A percentile compares a stretch with the other conserved stretches of the same genome.
Evolutionary conservation across 53 echinoderm and acorn worm species (phyloP).

Genomic region (Pentamera pediparva): DNA sequence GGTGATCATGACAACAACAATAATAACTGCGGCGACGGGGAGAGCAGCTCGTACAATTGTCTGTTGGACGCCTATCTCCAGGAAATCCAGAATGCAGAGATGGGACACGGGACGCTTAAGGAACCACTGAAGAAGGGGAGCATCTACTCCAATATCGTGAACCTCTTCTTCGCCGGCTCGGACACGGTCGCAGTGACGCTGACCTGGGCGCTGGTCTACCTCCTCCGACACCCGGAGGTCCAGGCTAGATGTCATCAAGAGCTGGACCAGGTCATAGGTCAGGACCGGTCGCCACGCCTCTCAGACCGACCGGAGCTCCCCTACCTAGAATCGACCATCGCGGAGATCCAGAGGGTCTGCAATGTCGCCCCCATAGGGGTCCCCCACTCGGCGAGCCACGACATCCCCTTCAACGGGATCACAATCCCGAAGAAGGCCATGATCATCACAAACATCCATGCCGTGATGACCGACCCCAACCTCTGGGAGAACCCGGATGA

Average conservation of each 20-base stretch:
- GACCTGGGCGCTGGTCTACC: constrained; percentile 14
- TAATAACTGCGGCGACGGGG: too few relatives aligned
- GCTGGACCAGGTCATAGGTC: constrained; percentile 21
- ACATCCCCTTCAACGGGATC: constrained; percentile 10
- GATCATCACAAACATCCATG: constrained; percentile 18
- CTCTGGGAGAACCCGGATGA: constrained; percentile 22
- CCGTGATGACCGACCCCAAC: constrained; percentile 9
- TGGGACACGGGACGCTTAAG: background rate
- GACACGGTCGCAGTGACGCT: constrained; percentile 31
- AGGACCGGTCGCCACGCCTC: constrained; percentile 6
- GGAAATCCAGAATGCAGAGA: background rate
- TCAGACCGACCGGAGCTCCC: constrained; percentile 5
- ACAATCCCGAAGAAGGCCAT: constrained; percentile 36
- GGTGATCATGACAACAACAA: background rate
- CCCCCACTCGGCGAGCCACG: constrained; percentile 16
- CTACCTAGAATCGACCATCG: constrained; percentile 17
- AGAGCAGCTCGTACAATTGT: background rate
- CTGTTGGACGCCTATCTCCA: constrained; percentile 2
- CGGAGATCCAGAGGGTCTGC: constrained; percentile 22
- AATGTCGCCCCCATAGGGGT: constrained; percentile 23
- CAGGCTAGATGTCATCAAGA: constrained; percentile 24
- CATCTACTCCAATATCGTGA: constrained; percentile 6
- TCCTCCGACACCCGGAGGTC: constrained; percentile 10
- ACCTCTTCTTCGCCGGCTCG: constrained; percentile 28
- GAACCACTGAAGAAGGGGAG: background rate